Conservation (phyloP, 2,888 invertebrate genomes). For the Drosophila meridiana region DNA sequence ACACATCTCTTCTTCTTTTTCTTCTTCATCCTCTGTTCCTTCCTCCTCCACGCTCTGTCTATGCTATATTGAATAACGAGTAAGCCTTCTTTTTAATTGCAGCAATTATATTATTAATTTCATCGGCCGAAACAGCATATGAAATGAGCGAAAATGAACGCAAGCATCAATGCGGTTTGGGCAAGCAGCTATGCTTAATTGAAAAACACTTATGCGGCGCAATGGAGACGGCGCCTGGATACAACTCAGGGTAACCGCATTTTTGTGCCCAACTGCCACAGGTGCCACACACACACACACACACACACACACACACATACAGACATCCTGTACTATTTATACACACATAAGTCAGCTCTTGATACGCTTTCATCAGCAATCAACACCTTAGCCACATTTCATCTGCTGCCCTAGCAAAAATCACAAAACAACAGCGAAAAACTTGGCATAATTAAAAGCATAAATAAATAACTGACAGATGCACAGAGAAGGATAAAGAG, state of each 20-base stretch:
- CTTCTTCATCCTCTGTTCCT: not conserved
- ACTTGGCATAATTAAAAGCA: constrained; percentile 71
- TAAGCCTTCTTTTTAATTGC: not conserved
- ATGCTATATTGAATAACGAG: not conserved
- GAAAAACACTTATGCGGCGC: constrained; percentile 68
- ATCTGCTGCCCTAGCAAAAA: constrained; percentile 13
- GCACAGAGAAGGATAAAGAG: not conserved
- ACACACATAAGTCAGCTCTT: constrained; percentile 5
- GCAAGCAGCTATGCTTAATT: constrained; percentile 57
- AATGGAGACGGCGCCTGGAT: constrained; percentile 34
- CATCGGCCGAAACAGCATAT: constrained; percentile 59
- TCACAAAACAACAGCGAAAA: constrained; percentile 55
- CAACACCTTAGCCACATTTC: constrained; percentile 29
- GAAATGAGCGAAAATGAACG: constrained; percentile 50
- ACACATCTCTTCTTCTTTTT: not conserved
- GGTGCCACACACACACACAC: not conserved
- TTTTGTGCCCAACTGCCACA: constrained; percentile 11
- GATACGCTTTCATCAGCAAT: constrained; percentile 60
- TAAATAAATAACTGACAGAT: constrained; percentile 54
- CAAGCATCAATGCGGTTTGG: constrained; percentile 21
- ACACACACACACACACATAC: not conserved
- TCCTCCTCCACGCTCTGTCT: no score
- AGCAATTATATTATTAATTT: constrained; percentile 11
- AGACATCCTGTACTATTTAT: not conserved
- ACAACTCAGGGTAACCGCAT: constrained; percentile 61